These are phyloP conservation scores for Eira barbara DNA, from an alignment of 2,113 vertebrate genomes.

Conservation along the genomic window DNA sequence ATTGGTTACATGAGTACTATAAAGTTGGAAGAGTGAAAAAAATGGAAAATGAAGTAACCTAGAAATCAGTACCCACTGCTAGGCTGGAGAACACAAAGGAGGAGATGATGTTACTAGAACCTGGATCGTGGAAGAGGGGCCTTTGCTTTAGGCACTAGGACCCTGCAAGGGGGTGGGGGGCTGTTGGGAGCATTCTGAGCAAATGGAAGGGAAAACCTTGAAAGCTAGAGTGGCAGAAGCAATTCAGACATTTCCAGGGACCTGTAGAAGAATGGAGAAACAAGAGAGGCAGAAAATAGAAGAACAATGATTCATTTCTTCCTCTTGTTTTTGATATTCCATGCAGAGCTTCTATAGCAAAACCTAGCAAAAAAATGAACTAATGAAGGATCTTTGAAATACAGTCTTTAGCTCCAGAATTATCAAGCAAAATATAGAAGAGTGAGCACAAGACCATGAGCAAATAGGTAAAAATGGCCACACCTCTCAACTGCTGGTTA, in stretches of 20 bases:
- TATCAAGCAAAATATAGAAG: neutral
- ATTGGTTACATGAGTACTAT: neutral
- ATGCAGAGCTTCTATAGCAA: neutral
- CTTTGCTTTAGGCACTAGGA: fast-evolving
- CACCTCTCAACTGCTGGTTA: neutral
- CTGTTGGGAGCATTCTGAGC: neutral
- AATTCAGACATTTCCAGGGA: neutral
- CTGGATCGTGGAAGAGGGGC: neutral
- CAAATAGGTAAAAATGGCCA: neutral
- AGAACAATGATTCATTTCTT: neutral
- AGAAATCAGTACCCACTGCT: neutral
- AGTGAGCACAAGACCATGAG: neutral
- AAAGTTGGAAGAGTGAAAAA: neutral
- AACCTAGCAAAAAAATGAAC: neutral
- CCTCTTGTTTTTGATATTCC: neutral
- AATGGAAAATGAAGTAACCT: neutral
- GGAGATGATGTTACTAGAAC: neutral
- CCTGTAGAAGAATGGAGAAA: neutral
- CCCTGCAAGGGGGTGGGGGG: neutral
- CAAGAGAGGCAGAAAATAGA: neutral
- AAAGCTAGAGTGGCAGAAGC: neutral
- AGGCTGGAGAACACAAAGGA: neutral
- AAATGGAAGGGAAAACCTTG: neutral
- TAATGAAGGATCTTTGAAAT: neutral
- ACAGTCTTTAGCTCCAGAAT: neutral